Conservation (phyloP, 2,888 invertebrate species). For the Dorcus hopei region DNA sequence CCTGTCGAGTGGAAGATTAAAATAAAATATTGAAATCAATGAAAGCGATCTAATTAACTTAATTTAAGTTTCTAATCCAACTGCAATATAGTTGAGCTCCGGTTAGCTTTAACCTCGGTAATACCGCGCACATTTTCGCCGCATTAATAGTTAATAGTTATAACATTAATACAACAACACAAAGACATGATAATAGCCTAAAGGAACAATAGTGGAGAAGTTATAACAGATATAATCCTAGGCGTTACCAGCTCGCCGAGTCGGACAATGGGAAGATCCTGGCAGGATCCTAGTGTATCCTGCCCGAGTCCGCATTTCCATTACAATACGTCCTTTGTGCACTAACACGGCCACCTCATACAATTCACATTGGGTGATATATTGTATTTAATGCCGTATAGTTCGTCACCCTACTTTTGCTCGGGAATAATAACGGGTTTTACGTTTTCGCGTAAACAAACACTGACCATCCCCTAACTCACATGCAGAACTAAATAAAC, state of each 20-base stretch:
- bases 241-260: conserved; percentile 28
- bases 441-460: not conserved
- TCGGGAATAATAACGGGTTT: not conserved
- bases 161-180: conserved; percentile 28
- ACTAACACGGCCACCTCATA: conserved; percentile 28
- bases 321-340: conserved; percentile 30
- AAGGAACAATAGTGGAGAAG: conserved; percentile 31
- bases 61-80: too few relatives aligned
- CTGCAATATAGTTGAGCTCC: too few relatives aligned
- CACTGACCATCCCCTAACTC: not conserved
- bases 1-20: too few relatives aligned
- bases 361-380: conserved; percentile 34
- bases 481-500: not conserved
- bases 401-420: not conserved
- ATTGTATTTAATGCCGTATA: conserved; percentile 24
- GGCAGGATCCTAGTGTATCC: conserved; percentile 24
- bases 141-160: conserved; percentile 23
- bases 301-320: conserved; percentile 28
- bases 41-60: too few relatives aligned
- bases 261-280: conserved; percentile 32
- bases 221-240: conserved; percentile 32
- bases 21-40: too few relatives aligned
- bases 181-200: conserved; percentile 26
- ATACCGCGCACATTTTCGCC: conserved; percentile 5
- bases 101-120: not conserved